Evolutionary conservation across 2,888 invertebrate species (phyloP).

Genomic region (Scotopteryx bipunctaria): DNA sequence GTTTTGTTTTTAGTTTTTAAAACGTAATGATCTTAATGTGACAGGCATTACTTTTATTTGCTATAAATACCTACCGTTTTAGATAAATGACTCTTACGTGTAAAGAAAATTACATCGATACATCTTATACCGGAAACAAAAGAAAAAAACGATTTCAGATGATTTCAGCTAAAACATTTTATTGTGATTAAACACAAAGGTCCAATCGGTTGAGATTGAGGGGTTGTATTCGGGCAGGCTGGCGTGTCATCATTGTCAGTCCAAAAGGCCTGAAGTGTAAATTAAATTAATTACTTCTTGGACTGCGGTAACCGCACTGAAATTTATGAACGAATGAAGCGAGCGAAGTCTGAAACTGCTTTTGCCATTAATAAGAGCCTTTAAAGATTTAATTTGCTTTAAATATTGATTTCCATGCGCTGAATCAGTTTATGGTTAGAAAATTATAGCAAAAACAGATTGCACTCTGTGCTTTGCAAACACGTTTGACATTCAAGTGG

Average conservation of each 20-base stretch:
- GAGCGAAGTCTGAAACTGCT: background rate
- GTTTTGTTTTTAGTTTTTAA: too few species aligned
- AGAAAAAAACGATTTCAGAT: background rate
- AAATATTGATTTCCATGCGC: too few species aligned
- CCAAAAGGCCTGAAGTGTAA: constrained; percentile 42
- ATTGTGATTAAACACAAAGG: constrained; percentile 43
- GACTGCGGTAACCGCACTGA: constrained; percentile 38
- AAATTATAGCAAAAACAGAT: too few species aligned
- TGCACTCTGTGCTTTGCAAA: too few species aligned
- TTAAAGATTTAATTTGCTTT: too few species aligned
- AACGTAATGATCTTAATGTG: too few species aligned
- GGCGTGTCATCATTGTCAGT: constrained; percentile 44
- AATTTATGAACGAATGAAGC: constrained; percentile 11
- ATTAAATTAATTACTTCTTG: constrained; percentile 54
- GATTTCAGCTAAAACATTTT: constrained; percentile 1
- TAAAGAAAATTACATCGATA: background rate
- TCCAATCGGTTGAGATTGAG: constrained; percentile 41
- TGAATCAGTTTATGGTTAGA: too few species aligned
- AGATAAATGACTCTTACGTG: background rate
- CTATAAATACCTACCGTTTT: too few species aligned
- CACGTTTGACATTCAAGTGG: too few species aligned
- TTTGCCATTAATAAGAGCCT: background rate
- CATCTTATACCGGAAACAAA: background rate
- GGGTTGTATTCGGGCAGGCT: constrained; percentile 35
- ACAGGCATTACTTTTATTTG: too few species aligned